A percentile compares a stretch with the other conserved stretches of the same genome.
Conservation (phyloP, 2,888 invertebrate genomes). For the Rhagophthalmus giganteus region DNA sequence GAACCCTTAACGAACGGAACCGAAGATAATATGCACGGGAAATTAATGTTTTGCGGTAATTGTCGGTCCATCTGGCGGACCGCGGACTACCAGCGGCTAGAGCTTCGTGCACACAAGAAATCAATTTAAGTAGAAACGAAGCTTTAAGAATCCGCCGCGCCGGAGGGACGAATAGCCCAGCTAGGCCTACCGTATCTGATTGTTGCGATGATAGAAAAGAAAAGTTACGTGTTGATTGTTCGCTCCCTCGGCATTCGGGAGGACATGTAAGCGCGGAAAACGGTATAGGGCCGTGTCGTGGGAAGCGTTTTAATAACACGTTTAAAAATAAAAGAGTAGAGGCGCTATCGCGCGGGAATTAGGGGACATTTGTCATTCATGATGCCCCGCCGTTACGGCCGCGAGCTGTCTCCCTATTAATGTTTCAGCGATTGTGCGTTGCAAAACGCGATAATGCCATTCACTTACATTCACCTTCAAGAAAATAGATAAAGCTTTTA, state of each 20-base stretch:
- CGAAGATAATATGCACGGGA: conserved; percentile 52
- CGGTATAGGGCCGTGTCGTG: conserved; percentile 14
- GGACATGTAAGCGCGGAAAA: conserved; percentile 22
- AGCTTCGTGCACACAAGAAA: conserved; percentile 43
- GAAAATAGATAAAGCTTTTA: conserved; percentile 46
- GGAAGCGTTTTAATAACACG: conserved; percentile 43
- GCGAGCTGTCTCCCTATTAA: conserved; percentile 36
- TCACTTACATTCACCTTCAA: conserved; percentile 36
- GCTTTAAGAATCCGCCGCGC: neutral
- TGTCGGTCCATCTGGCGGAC: conserved; percentile 46
- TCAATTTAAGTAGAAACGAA: conserved; percentile 41
- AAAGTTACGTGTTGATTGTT: conserved; percentile 50
- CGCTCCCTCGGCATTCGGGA: conserved; percentile 16
- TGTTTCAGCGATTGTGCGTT: conserved; percentile 41
- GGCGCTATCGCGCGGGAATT: conserved; percentile 40
- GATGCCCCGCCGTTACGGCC: conserved; percentile 31
- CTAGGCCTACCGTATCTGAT: conserved; percentile 6
- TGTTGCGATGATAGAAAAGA: conserved; percentile 49
- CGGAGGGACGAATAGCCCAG: too few relatives aligned
- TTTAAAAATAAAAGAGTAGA: conserved; percentile 41
- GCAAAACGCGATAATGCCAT: conserved; percentile 36
- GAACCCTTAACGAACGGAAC: conserved; percentile 44
- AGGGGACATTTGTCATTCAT: conserved; percentile 46
- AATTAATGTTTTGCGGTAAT: conserved; percentile 55
- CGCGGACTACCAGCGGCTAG: conserved; percentile 43